Percentiles rank a stretch among this genome's conserved stretches.
Evolutionary conservation across 2,113 vertebrate species (phyloP).

Genomic region (Lycaon pictus): DNA sequence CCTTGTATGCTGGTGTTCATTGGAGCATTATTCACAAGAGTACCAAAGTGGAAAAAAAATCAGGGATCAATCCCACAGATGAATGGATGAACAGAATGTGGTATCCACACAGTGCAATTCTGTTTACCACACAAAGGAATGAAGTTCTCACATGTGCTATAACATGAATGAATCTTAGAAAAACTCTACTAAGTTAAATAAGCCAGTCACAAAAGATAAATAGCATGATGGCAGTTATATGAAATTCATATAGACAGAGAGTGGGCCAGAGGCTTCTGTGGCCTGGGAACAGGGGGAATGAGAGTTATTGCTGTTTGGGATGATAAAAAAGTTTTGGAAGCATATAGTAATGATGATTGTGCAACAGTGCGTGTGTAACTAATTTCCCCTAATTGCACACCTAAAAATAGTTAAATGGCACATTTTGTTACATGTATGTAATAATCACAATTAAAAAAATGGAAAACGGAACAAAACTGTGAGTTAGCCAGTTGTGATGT

Average conservation of each 20-base stretch:
- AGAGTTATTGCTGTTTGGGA: neutral
- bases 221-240: neutral
- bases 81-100: neutral
- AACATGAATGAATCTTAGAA: neutral
- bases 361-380: neutral
- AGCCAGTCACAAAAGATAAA: neutral
- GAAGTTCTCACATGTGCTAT: neutral
- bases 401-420: neutral
- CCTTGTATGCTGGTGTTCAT: neutral
- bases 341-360: neutral
- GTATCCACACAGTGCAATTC: neutral
- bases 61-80: neutral
- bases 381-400: neutral
- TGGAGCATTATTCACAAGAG: neutral
- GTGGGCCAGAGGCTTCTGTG: neutral
- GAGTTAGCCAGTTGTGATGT: neutral
- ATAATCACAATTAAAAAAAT: neutral
- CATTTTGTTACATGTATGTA: neutral
- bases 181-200: neutral
- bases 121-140: neutral
- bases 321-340: neutral
- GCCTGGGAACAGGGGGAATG: neutral
- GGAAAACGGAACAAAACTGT: neutral
- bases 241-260: neutral
- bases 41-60: neutral